phyloP scores from a whole-genome alignment of 2,888 invertebrate genomes.

The Hymenopus coronatus region DNA sequence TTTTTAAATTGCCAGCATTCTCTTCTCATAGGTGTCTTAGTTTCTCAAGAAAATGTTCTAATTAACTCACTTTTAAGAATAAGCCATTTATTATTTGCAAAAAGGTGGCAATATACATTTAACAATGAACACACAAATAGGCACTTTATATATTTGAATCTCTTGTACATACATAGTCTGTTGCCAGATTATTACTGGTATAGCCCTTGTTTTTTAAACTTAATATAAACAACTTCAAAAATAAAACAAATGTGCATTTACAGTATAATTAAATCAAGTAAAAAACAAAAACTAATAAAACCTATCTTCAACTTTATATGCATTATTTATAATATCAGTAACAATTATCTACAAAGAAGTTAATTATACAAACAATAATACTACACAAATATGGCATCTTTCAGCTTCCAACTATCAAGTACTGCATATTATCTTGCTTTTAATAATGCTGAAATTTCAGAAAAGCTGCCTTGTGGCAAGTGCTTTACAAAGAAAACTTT shows the following conservation, averaged over 20 bases:
- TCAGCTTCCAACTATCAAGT: neutral
- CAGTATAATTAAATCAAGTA: neutral
- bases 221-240: neutral
- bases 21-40: no score
- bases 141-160: neutral
- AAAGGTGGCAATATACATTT: neutral
- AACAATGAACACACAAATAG: neutral
- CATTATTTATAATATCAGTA: neutral
- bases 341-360: neutral
- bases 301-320: neutral
- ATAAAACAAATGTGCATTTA: neutral
- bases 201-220: neutral
- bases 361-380: neutral
- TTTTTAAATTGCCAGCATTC: no score
- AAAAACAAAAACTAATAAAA: neutral
- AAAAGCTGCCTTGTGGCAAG: neutral
- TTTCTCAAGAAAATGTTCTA: no score
- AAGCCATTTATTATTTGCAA: neutral
- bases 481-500: neutral
- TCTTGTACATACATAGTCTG: neutral
- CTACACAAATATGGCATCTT: neutral
- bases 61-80: neutral
- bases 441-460: neutral
- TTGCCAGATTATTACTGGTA: neutral
- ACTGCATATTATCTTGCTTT: neutral